phyloP scores from a whole-genome alignment of 2,888 invertebrate genomes.

The Ariolimax columbianus region DNA sequence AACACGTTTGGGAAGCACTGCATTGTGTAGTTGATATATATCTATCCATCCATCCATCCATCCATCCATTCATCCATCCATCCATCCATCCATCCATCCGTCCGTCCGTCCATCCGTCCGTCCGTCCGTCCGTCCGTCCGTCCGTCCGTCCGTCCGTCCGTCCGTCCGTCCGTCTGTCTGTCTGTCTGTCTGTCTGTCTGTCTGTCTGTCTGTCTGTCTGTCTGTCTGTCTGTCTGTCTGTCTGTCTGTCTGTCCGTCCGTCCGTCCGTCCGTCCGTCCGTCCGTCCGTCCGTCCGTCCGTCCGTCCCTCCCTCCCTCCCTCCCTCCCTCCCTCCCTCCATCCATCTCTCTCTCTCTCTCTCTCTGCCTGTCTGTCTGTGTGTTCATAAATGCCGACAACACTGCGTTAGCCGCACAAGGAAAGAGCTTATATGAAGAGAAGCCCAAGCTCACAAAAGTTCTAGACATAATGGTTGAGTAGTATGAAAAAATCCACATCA shows the following conservation, averaged over 20 bases:
- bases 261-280: background rate
- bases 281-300: background rate
- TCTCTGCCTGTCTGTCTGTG: no score
- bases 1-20: no score
- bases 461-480: no score
- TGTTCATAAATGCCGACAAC: no score
- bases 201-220: background rate
- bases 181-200: constrained; percentile 13
- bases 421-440: no score
- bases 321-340: no score
- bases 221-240: constrained; percentile 7
- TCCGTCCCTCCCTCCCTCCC: constrained; percentile 15
- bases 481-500: no score
- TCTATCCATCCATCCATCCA: background rate
- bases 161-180: constrained; percentile 26
- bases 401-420: no score
- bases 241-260: constrained; percentile 14
- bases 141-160: constrained; percentile 8
- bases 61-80: background rate
- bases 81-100: background rate
- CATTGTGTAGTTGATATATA: no score
- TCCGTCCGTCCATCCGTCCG: background rate
- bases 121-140: background rate
- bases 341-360: no score
- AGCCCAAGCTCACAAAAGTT: no score